A percentile compares a stretch with the other conserved stretches of the same genome.
Conservation (phyloP, 2,797 vertebrate species). For the Salmo trutta region DNA sequence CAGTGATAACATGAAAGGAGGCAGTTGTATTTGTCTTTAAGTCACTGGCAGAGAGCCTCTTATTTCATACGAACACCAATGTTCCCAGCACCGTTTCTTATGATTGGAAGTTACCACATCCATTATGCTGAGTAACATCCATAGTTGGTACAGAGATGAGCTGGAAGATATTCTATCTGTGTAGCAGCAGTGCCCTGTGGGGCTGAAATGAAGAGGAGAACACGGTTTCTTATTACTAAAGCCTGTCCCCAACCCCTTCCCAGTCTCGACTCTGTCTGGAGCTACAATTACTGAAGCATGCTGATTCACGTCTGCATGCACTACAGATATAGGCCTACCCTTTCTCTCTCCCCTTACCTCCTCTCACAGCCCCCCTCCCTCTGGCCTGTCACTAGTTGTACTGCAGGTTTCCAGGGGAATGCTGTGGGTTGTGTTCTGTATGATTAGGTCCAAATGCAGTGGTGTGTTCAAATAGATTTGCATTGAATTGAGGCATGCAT, state of each 20-base stretch:
- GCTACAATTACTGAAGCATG: conserved; percentile 1
- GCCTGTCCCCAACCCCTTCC: conserved; percentile 36
- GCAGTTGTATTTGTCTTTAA: background rate
- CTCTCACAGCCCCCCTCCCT: background rate
- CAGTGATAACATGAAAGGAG: background rate
- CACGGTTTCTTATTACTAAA: conserved; percentile 60
- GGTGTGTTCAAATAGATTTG: conserved; percentile 26
- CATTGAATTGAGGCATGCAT: conserved; percentile 24
- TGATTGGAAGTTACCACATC: background rate
- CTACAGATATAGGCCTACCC: no score
- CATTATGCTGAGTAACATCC: background rate
- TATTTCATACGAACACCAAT: background rate
- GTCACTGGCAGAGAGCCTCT: conserved; percentile 17
- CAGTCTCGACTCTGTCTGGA: background rate
- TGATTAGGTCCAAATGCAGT: conserved; percentile 25
- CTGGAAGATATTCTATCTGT: background rate
- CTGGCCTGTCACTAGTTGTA: background rate
- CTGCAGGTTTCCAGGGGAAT: conserved; percentile 22
- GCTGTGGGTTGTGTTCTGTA: conserved; percentile 20
- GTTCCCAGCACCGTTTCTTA: background rate
- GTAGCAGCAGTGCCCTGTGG: background rate
- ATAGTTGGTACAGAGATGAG: background rate
- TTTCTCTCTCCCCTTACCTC: background rate
- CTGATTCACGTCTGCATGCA: no score
- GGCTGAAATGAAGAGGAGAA: conserved; percentile 40